Evolutionary conservation across 2,797 vertebrate species (phyloP), one percentile per base, ranked within the genome.

Genomic region (Sternotherus odoratus): DNA sequence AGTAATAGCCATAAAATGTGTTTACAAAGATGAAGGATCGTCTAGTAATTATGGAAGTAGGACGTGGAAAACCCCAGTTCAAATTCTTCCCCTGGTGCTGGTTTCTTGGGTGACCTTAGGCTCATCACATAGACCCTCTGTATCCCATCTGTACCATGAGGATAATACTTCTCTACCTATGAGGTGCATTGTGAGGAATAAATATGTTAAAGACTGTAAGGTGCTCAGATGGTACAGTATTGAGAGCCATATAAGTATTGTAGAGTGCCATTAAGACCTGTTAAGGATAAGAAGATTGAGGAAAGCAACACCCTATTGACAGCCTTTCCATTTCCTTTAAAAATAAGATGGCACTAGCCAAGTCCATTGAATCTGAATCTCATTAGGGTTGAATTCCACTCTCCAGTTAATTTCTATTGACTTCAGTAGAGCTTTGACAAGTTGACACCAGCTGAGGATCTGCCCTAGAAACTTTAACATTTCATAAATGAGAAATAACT

Each of bases 101-200:
- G 5, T 30, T 49, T 23, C 46, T 49, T 26, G 19, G 49, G 12
- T 82, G 30, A 21, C n/a, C 78, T 57, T 1, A 48, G 82, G 86
- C 51, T 36, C 63, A 8, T 36, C 43, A 10, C 3, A 75, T 12
- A 82, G 15, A 21, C 53, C 81, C 60, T 15, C 2, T 82, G 12
- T 69, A 4, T 0, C 1, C 1, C 4, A 50, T n/a, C 33, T 63
- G 33, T 66, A 66, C n/a, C 17, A 66, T 9, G 33, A 36, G 17
- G 33, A 36, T 66, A 36, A 63, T n/a, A n/a, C 16, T n/a, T n/a
- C 16, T 66, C 15, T 66, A 66, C 33, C 15, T 66, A 66, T n/a
- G 4, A n/a, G 17, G 33, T n/a, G 17, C n/a, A 33, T 8, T 66
- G 8, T 36, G 33, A 39, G 39, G 24, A 43, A 74, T 15, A 13